Base-by-base conservation (phyloP, 2,888 invertebrate species). In the Lucinisca nassula region DNA sequence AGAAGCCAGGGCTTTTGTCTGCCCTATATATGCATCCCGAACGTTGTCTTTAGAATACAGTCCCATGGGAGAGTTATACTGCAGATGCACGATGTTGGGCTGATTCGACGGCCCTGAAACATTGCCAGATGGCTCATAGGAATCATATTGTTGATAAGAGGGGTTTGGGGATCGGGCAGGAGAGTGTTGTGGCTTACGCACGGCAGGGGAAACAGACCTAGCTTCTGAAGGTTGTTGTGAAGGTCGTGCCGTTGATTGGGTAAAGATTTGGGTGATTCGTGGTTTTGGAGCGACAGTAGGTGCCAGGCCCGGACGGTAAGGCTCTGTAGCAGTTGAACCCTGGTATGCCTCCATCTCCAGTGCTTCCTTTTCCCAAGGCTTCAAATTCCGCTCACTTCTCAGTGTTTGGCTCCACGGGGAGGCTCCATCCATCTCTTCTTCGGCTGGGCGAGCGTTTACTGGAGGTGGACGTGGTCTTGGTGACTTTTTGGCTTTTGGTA, bases 41-140 rank as follows among this genome's bases (percentile, higher is more conserved):
- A 96, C 94, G 91, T 96, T 96, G 77, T 91, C 92, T 51, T 91
- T 92, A 27, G 96, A 96, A 93, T 96, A 96, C 87, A 96, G 91
- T 1, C 94, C 94, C 85, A 96, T 93, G 17, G 96, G 96, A 38
- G 95, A 95, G 93, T 96, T 96, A 92, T 96, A 96, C 93, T 96
- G 96, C 81, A 95, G 92, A 89, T 96, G 96, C 37, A 94, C 94
- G 80, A 95, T 93, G 55, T 92, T 92, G 27, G 96, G 91, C n/a
- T 40, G 73, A 30, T 45, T 70, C 24, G 86, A 81, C 38, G 78
- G 76, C 74, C 85, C 85, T 84, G 88, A 77, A 83, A 84, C 84
- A 86, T 84, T 77, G 84, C 82, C 74, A 87, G 79, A 85, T 81
- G 81, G 91, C 86, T 82, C 88, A 84, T 88, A 79, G 79, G 89